Evolutionary conservation across 2,797 vertebrate genomes (phyloP).

Genomic region (Iguana delicatissima): DNA sequence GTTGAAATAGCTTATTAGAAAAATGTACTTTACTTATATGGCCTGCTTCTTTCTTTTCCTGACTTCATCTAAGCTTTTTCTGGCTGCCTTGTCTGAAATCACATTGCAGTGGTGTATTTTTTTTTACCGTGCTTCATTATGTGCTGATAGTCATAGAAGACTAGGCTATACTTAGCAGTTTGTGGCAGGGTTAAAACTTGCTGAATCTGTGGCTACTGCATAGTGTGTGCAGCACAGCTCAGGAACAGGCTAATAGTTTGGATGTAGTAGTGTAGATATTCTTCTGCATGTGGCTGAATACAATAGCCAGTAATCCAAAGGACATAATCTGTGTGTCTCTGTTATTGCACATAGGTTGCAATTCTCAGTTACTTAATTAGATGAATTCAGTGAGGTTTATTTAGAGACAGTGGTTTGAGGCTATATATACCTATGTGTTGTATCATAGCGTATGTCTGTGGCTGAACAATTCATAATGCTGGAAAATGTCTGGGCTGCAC

Average conservation of each 20-base stretch:
- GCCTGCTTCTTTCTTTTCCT: background rate
- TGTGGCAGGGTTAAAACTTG: slow-evolving; percentile 21
- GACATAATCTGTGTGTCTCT: background rate
- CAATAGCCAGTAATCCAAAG: background rate
- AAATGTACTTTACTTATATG: background rate
- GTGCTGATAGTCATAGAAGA: slow-evolving; percentile 7
- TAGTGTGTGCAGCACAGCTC: slow-evolving; percentile 53
- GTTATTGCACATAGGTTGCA: too few species aligned
- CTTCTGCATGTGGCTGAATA: slow-evolving; percentile 13
- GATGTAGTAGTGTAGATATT: slow-evolving; percentile 44
- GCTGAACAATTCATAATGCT: background rate
- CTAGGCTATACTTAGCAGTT: background rate
- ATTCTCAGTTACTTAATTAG: background rate
- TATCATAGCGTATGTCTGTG: background rate
- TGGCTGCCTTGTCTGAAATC: slow-evolving; percentile 28
- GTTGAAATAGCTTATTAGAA: background rate
- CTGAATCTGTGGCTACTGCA: slow-evolving; percentile 16
- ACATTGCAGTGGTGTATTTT: background rate
- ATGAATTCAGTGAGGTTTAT: background rate
- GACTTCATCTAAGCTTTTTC: background rate
- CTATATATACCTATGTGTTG: background rate
- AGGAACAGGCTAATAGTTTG: slow-evolving; percentile 43
- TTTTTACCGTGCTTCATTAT: slow-evolving; percentile 32
- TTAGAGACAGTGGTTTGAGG: background rate
- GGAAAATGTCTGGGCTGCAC: background rate